A percentile compares a stretch with the other conserved stretches of the same genome.
phyloP scores from a whole-genome alignment of 2,888 invertebrate species.

The Busseola fusca region DNA sequence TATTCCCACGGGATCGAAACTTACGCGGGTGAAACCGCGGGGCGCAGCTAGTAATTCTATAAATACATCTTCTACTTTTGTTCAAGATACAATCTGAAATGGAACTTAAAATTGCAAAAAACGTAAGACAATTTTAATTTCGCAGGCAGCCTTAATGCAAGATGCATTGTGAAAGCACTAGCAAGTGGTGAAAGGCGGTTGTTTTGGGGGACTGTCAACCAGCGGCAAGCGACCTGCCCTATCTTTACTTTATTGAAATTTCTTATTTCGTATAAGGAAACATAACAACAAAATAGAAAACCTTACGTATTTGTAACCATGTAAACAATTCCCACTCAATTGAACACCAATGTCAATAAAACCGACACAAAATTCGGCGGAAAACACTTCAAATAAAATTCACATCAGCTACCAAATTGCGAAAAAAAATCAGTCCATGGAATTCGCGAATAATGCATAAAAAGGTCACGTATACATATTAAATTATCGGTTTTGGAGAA shows the following conservation, averaged over 20 bases:
- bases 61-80: too few species aligned
- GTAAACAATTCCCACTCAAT: constrained; percentile 43
- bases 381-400: constrained; percentile 50
- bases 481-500: constrained; percentile 61
- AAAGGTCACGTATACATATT: constrained; percentile 61
- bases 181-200: too few species aligned
- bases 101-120: too few species aligned
- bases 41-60: too few species aligned
- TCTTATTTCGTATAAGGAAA: background rate
- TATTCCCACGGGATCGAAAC: too few species aligned
- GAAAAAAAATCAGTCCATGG: constrained; percentile 46
- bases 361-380: constrained; percentile 12
- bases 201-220: too few species aligned
- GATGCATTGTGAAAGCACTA: too few species aligned
- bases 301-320: constrained; percentile 23
- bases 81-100: too few species aligned
- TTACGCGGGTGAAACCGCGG: too few species aligned
- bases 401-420: constrained; percentile 53
- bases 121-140: too few species aligned
- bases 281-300: constrained; percentile 12
- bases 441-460: constrained; percentile 43
- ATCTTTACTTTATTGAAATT: background rate
- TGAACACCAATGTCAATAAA: constrained; percentile 45
- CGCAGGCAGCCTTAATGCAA: too few species aligned
- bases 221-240: too few species aligned